Evolutionary conservation across 2,797 vertebrate genomes (phyloP).

Genomic region (Gallinago solitaria): DNA sequence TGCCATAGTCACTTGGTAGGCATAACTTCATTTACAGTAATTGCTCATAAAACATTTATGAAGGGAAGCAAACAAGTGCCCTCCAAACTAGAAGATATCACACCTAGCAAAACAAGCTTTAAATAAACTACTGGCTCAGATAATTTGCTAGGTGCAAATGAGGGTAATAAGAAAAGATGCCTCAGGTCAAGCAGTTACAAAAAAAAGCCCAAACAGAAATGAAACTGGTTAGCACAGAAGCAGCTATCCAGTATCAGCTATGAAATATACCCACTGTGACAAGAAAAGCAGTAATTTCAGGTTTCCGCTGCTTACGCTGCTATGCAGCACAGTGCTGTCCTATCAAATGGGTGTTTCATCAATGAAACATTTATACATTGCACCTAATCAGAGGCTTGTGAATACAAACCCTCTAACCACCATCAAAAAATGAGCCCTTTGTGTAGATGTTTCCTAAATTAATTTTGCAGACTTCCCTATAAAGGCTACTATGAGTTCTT

Average conservation of each 20-base stretch:
- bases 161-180: background rate
- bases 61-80: background rate
- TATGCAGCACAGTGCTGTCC: accelerated
- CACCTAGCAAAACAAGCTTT: background rate
- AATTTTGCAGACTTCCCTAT: too few species aligned
- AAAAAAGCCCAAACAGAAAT: accelerated
- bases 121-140: background rate
- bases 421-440: background rate
- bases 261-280: background rate
- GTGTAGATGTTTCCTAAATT: accelerated
- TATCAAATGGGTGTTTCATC: accelerated
- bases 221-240: background rate
- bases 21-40: background rate
- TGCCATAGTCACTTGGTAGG: background rate
- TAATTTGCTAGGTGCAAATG: background rate
- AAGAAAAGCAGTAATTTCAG: background rate
- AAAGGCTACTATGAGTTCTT: background rate
- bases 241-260: background rate
- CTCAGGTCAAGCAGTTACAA: background rate
- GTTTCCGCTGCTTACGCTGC: background rate
- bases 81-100: background rate
- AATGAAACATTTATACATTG: accelerated
- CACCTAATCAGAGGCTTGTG: background rate
- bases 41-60: background rate
- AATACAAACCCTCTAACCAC: background rate